These are phyloP conservation scores for Drosophila chauvacae DNA, from an alignment of 1,140 invertebrate species.

Conservation along the genomic window DNA sequence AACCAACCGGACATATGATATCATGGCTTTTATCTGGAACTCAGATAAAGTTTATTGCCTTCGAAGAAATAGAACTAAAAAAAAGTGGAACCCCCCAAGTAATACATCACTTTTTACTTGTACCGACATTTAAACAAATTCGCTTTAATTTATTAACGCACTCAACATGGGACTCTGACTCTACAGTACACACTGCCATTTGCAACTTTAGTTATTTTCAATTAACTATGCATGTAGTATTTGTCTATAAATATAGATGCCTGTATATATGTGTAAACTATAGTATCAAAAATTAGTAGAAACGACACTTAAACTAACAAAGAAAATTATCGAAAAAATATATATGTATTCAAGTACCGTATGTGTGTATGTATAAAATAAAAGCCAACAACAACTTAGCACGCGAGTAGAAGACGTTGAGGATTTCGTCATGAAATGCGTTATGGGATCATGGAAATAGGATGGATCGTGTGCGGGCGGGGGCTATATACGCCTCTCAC, in stretches of 20 bases:
- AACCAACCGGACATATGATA: slow-evolving; percentile 4
- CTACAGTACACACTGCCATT: slow-evolving; percentile 76
- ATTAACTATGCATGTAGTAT: slow-evolving; percentile 61
- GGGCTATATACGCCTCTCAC: slow-evolving; percentile 4
- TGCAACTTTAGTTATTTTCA: slow-evolving; percentile 52
- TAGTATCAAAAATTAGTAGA: slow-evolving; percentile 83
- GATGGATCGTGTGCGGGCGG: slow-evolving; percentile 10
- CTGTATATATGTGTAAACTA: slow-evolving; percentile 78
- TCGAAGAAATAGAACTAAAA: background rate
- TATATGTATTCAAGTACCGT: slow-evolving; percentile 48
- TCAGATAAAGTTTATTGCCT: slow-evolving; percentile 25
- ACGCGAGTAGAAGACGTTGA: slow-evolving; percentile 69
- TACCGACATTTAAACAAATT: slow-evolving; percentile 80
- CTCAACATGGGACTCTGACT: slow-evolving; percentile 67
- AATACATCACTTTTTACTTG: slow-evolving; percentile 37
- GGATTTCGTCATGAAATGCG: slow-evolving; percentile 45
- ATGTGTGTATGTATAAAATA: slow-evolving; percentile 65
- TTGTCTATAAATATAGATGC: slow-evolving; percentile 59
- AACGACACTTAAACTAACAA: slow-evolving; percentile 75
- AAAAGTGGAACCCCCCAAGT: background rate
- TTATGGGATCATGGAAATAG: slow-evolving; percentile 29
- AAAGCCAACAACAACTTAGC: slow-evolving; percentile 75
- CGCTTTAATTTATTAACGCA: slow-evolving; percentile 81
- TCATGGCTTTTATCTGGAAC: slow-evolving; percentile 11
- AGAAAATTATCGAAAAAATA: slow-evolving; percentile 76